Conservation (phyloP, 2,113 vertebrate species). For the Gymnobelideus leadbeateri region DNA sequence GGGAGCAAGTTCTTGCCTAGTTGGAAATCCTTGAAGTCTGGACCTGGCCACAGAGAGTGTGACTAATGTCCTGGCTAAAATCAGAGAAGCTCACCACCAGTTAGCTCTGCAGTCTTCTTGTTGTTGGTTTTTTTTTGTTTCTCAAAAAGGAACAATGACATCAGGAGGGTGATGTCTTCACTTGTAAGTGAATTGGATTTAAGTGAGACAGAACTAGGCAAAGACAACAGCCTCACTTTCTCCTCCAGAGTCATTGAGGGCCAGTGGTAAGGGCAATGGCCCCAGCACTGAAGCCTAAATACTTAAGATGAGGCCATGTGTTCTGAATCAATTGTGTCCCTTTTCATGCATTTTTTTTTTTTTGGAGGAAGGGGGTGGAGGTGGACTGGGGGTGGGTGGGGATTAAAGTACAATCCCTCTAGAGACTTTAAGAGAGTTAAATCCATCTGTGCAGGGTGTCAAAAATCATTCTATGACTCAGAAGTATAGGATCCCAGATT, state of each 20-base stretch:
- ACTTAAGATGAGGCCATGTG: neutral
- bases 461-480: neutral
- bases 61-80: neutral
- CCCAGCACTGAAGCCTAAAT: neutral
- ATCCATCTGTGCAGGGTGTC: neutral
- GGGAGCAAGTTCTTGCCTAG: neutral
- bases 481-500: neutral
- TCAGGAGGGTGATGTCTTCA: neutral
- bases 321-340: neutral
- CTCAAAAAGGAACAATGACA: neutral
- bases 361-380: neutral
- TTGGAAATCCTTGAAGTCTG: neutral
- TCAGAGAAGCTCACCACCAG: neutral
- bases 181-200: neutral
- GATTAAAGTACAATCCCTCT: neutral
- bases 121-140: neutral
- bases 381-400: neutral
- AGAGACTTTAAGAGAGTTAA: neutral
- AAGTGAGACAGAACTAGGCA: neutral
- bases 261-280: neutral
- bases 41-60: neutral
- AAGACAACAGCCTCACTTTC: no score
- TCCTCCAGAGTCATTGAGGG: no score
- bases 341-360: neutral
- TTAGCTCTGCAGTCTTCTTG: neutral